A percentile compares a stretch with the other conserved stretches of the same genome.
phyloP scores from a whole-genome alignment of 2,888 invertebrate species.

The Lucinisca nassula region DNA sequence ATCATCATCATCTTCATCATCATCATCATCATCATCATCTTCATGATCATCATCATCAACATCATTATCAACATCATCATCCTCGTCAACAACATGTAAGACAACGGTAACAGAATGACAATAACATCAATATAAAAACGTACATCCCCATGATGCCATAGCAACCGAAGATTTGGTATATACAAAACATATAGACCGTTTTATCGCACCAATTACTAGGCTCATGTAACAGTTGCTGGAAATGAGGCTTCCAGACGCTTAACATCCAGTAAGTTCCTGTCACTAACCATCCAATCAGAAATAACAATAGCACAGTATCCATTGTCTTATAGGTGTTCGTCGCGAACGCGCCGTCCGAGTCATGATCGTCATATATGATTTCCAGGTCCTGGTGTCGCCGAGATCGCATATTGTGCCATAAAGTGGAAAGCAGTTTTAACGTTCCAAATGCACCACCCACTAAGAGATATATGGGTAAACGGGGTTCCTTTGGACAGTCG shows the following conservation, averaged over 20 bases:
- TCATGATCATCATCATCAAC: too few relatives aligned
- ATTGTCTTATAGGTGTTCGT: conserved; percentile 90
- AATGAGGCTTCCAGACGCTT: conserved; percentile 93
- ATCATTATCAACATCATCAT: too few relatives aligned
- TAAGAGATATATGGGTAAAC: conserved; percentile 94
- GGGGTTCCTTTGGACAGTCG: conserved; percentile 93
- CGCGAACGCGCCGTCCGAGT: conserved; percentile 82
- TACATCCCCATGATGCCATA: conserved; percentile 89
- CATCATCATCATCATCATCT: too few relatives aligned
- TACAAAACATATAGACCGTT: conserved; percentile 93
- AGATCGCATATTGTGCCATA: conserved; percentile 91
- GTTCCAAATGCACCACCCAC: conserved; percentile 94
- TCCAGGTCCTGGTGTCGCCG: conserved; percentile 89
- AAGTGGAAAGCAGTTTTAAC: conserved; percentile 90
- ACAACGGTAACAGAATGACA: conserved; percentile 45
- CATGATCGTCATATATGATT: conserved; percentile 80
- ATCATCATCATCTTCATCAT: too few relatives aligned
- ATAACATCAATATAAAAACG: conserved; percentile 46
- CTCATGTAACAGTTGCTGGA: conserved; percentile 92
- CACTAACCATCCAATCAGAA: conserved; percentile 93
- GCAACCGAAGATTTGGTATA: conserved; percentile 92
- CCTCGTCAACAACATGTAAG: background rate
- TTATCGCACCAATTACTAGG: conserved; percentile 94
- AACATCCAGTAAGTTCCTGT: conserved; percentile 94
- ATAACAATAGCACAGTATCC: conserved; percentile 91